These are phyloP conservation scores for Lasius fuliginosus DNA, from an alignment of 2,888 invertebrate genomes.

Conservation along the genomic window DNA sequence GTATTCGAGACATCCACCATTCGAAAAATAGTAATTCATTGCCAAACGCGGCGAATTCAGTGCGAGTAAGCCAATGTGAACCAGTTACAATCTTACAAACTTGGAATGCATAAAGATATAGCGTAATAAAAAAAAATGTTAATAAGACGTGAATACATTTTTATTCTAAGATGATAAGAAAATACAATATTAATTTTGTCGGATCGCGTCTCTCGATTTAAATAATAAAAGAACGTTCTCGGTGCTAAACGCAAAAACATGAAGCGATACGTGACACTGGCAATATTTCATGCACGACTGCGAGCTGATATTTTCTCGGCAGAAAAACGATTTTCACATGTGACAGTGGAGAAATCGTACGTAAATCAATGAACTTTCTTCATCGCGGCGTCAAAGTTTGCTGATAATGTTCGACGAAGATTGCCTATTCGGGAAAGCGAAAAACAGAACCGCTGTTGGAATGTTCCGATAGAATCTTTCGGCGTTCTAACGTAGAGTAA, in stretches of 20 bases:
- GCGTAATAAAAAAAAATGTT: not conserved
- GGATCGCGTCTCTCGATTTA: not conserved
- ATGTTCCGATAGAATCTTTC: conserved; percentile 56
- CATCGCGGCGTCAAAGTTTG: not conserved
- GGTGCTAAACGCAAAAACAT: not conserved
- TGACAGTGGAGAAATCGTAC: conserved; percentile 4
- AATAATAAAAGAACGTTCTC: not conserved
- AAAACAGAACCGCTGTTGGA: conserved; percentile 51
- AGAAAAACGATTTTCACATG: not conserved
- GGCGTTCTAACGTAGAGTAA: conserved; percentile 60
- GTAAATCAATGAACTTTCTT: not conserved
- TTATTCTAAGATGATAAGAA: not conserved
- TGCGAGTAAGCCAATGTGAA: not conserved
- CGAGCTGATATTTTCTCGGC: not conserved
- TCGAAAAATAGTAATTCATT: conserved; percentile 25
- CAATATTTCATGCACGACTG: not conserved
- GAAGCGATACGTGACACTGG: not conserved
- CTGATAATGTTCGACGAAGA: not conserved
- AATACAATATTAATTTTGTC: conserved; percentile 14
- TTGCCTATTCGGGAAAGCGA: conserved; percentile 54
- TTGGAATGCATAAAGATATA: not conserved
- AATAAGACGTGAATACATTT: not conserved
- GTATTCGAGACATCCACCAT: not conserved
- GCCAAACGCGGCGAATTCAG: conserved; percentile 8
- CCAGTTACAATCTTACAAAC: not conserved